These are phyloP conservation scores for Brachionus rubens DNA, from an alignment of 1,140 invertebrate genomes.

Conservation along the genomic window DNA sequence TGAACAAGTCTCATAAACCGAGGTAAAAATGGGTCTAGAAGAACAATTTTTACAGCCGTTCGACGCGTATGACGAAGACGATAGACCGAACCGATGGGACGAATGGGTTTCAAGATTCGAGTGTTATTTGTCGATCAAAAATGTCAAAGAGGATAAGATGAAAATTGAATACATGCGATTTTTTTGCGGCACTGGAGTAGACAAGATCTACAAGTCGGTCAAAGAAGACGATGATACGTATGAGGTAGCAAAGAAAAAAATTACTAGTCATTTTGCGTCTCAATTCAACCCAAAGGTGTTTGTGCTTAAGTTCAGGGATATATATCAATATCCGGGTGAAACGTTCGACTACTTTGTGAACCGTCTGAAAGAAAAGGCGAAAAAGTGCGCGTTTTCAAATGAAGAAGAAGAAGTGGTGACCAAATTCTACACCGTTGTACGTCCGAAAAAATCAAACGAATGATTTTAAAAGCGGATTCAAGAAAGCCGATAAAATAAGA, in stretches of 20 bases:
- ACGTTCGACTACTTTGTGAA: no score
- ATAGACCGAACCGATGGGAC: neutral
- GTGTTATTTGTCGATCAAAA: neutral
- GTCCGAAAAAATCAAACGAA: no score
- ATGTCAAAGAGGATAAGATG: neutral
- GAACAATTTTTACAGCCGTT: neutral
- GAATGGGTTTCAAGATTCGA: neutral
- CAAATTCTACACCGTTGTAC: no score
- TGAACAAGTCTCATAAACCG: no score
- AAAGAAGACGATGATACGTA: neutral
- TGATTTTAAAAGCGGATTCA: no score
- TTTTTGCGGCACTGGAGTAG: neutral
- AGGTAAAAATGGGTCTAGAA: neutral
- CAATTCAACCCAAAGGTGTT: neutral
- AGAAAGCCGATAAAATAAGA: no score
- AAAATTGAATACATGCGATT: neutral
- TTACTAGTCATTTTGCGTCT: neutral
- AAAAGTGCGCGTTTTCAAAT: no score
- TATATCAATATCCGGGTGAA: neutral
- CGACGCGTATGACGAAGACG: neutral
- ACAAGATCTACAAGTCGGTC: neutral
- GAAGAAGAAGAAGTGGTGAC: no score
- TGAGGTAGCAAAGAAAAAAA: neutral
- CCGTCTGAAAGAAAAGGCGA: no score
- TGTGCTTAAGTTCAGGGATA: neutral